Evolutionary conservation across 2,888 invertebrate genomes (phyloP), one percentile per base, ranked within the genome.

Genomic region (Nemapogon koenigi): DNA sequence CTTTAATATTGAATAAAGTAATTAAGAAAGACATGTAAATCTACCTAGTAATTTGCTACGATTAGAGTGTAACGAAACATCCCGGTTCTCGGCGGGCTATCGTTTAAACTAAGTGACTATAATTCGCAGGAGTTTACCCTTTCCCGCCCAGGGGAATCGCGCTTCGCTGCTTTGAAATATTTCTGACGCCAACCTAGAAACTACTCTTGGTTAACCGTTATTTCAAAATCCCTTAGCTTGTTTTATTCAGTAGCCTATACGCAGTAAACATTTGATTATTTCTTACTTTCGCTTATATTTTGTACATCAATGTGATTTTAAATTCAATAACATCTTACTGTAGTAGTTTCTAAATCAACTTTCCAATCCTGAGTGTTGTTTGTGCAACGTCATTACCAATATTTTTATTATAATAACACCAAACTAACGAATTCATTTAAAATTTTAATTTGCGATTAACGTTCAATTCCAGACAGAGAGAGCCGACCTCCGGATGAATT

Each of bases 71-170:
- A 62, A 59, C 61, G 61, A 61, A 65, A 66, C 58, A 60, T 52
- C 43, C 50, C 39, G 49, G 52, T 51, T 62, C 69, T 60, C 65
- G 49, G 39, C 53, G 61, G 69, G 65, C 65, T 55, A 72, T 70
- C 68, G 64, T 62, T 72, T 70, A 69, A 69, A 67, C 62, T 67
- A 70, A 72, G 70, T 69, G 69, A 60, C 71, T 64, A 70, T 73
- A 73, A 73, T 72, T 72, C 64, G 70, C 63, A 55, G 55, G 70
- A 71, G 64, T 69, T 70, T 62, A 61, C 63, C 69, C 67, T 64
- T 61, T 51, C 50, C 49, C 42, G 55, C 70, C 62, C 57, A 43
- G 41, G 71, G 70, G 68, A 67, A 57, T 62, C 58, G 50, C 60
- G 58, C 62, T 59, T 53, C 53, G 51, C 49, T 52, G 58, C 61